Evolutionary conservation across 2,113 vertebrate species (phyloP).

Genomic region (Periophthalmus modestus): DNA sequence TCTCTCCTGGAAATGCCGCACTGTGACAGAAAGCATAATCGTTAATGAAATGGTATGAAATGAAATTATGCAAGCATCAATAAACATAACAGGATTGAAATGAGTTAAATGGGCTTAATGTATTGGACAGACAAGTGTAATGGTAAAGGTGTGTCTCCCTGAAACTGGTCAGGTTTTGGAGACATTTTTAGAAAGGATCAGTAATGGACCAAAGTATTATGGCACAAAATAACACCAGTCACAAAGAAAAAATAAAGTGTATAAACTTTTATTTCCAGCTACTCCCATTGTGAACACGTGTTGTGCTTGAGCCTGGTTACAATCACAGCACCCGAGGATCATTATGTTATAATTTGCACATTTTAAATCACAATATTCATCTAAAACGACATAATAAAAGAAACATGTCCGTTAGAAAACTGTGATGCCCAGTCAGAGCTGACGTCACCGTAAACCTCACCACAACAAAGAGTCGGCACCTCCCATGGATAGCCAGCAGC

Average conservation of each 20-base stretch:
- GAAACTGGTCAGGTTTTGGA: background rate
- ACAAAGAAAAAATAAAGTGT: background rate
- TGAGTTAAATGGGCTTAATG: constrained; percentile 87
- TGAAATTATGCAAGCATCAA: constrained; percentile 90
- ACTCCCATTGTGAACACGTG: no score
- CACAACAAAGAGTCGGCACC: no score
- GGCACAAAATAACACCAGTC: background rate
- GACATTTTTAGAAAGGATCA: background rate
- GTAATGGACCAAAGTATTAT: background rate
- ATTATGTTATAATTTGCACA: no score
- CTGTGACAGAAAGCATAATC: constrained; percentile 87
- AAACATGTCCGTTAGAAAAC: no score
- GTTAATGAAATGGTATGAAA: constrained; percentile 93
- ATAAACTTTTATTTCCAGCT: background rate
- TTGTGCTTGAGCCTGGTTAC: no score
- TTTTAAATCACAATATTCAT: no score
- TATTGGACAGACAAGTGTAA: constrained; percentile 82
- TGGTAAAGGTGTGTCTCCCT: constrained; percentile 66
- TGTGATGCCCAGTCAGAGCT: no score
- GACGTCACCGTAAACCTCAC: no score
- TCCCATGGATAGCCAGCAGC: no score
- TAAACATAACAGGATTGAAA: constrained; percentile 91
- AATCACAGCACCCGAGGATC: no score
- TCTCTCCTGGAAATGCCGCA: constrained; percentile 86
- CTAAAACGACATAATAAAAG: no score